These are phyloP conservation scores for Polydrusus pterygomalis DNA, from an alignment of 2,888 invertebrate genomes.

Conservation along the genomic window DNA sequence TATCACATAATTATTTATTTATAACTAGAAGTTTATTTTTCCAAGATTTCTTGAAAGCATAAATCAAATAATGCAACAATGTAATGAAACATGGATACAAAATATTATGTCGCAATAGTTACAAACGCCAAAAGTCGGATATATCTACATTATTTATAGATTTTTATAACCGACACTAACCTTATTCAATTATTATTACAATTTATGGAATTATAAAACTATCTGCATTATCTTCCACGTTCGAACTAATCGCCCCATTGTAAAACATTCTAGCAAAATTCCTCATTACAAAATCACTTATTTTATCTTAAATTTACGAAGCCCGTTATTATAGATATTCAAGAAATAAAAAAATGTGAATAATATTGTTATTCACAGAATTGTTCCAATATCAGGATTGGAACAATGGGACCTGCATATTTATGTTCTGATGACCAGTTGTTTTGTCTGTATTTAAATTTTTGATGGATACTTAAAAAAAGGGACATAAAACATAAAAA, in stretches of 20 bases:
- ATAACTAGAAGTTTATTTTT: no score
- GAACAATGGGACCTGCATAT: slow-evolving; percentile 29
- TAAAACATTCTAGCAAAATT: slow-evolving; percentile 8
- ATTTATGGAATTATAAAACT: slow-evolving; percentile 11
- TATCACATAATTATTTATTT: no score
- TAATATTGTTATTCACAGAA: slow-evolving; percentile 31
- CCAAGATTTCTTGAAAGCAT: no score
- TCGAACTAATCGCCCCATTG: slow-evolving; percentile 14
- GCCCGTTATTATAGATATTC: slow-evolving; percentile 21
- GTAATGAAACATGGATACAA: no score
- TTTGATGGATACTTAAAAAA: neutral
- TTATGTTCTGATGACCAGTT: slow-evolving; percentile 26
- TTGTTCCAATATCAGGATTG: slow-evolving; percentile 17
- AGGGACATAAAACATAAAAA: neutral
- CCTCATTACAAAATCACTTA: slow-evolving; percentile 1
- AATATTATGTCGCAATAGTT: no score
- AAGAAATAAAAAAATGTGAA: slow-evolving; percentile 27
- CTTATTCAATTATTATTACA: slow-evolving; percentile 1
- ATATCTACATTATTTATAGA: no score
- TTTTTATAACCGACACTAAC: neutral
- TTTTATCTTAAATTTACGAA: slow-evolving; percentile 24
- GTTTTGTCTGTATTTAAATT: slow-evolving; percentile 30
- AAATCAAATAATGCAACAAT: no score
- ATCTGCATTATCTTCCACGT: slow-evolving; percentile 6
- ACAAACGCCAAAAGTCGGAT: no score